A percentile compares a stretch with the other conserved stretches of the same genome.
Evolutionary conservation across 2,888 invertebrate species (phyloP).

Genomic region (Drosophila vallismaia): DNA sequence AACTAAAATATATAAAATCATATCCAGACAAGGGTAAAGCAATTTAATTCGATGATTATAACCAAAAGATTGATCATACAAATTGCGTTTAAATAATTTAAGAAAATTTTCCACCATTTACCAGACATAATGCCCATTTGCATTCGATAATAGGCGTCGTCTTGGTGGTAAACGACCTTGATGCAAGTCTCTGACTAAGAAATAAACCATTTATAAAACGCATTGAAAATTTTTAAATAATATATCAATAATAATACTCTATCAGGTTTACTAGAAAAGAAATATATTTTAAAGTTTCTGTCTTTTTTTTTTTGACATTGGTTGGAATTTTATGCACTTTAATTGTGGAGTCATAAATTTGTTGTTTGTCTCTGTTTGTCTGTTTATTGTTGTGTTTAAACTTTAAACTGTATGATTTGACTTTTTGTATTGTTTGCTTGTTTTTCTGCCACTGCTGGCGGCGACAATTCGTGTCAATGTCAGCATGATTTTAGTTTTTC

Average conservation of each 20-base stretch:
- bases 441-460: slow-evolving; percentile 45
- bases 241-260: background rate
- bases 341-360: slow-evolving; percentile 55
- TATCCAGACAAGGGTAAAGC: background rate
- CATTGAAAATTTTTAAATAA: background rate
- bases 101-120: slow-evolving; percentile 37
- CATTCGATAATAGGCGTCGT: slow-evolving; percentile 30
- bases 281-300: slow-evolving; percentile 12
- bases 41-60: background rate
- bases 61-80: background rate
- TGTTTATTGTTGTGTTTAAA: slow-evolving; percentile 41
- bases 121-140: slow-evolving; percentile 38
- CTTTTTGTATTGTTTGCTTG: slow-evolving; percentile 31
- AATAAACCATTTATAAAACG: too few species aligned
- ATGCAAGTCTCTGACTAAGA: background rate
- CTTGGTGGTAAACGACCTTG: slow-evolving; percentile 34
- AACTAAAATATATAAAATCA: background rate
- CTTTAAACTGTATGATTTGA: slow-evolving; percentile 45
- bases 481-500: slow-evolving; percentile 66
- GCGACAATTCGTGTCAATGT: slow-evolving; percentile 76
- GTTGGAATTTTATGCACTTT: slow-evolving; percentile 72
- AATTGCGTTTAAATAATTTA: slow-evolving; percentile 27
- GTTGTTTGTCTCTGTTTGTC: background rate
- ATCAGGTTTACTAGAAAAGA: background rate
- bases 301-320: slow-evolving; percentile 51